Conservation (phyloP, 1,140 invertebrate species). For the Euschistus heros region DNA sequence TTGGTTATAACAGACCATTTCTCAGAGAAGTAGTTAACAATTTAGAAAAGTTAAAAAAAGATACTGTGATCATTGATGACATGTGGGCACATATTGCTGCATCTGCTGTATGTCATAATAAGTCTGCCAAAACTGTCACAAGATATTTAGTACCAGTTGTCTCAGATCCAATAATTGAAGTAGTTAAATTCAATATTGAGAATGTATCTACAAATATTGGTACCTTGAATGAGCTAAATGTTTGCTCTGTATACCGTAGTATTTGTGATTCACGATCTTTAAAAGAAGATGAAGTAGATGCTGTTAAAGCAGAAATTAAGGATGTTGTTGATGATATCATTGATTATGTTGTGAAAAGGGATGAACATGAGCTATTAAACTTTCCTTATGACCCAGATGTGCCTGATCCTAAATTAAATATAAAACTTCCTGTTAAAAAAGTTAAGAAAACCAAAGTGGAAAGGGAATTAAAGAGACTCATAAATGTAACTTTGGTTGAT, state of each 20-base stretch:
- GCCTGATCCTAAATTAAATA: background rate
- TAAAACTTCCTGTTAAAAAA: background rate
- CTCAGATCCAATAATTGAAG: background rate
- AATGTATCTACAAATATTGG: no score
- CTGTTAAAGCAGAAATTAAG: background rate
- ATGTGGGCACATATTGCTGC: background rate
- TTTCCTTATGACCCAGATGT: background rate
- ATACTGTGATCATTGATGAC: background rate
- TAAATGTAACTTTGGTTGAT: conserved; percentile 8
- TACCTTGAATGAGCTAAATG: no score
- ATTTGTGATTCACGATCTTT: background rate
- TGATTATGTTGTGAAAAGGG: conserved; percentile 4
- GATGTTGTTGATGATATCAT: background rate
- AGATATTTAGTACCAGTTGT: background rate
- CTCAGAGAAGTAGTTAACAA: background rate
- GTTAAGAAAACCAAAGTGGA: conserved; percentile 1
- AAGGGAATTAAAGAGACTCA: background rate
- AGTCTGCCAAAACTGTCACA: background rate
- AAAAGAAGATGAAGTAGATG: background rate
- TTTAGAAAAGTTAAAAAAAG: background rate
- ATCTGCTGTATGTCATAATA: background rate
- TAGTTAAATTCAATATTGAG: background rate
- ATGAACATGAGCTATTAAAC: background rate
- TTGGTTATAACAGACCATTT: background rate
- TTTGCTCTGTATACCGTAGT: no score